These are phyloP conservation scores for Sebastes umbrosus DNA, from an alignment of 2,797 vertebrate species.

Conservation along the genomic window DNA sequence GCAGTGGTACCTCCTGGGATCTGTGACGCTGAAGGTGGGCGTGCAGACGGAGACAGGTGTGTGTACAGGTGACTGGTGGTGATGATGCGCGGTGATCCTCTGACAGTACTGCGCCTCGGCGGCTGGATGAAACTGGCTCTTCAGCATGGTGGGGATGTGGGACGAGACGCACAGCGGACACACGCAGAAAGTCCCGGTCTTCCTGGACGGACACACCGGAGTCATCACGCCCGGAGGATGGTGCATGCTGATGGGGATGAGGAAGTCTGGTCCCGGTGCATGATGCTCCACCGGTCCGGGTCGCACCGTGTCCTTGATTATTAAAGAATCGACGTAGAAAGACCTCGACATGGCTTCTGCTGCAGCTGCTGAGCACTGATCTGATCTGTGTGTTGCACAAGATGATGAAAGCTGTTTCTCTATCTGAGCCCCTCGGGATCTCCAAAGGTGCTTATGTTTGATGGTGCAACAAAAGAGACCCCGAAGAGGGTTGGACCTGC, in stretches of 20 bases:
- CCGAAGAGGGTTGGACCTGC: slow-evolving; percentile 94
- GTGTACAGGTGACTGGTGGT: slow-evolving; percentile 81
- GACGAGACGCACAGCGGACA: slow-evolving; percentile 96
- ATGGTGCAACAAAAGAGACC: slow-evolving; percentile 96
- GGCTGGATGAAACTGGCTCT: slow-evolving; percentile 86
- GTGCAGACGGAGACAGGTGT: slow-evolving; percentile 82
- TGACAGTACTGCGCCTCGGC: slow-evolving; percentile 90
- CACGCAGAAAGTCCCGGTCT: slow-evolving; percentile 93
- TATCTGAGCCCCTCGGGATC: slow-evolving; percentile 84
- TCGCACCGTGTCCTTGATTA: slow-evolving; percentile 94
- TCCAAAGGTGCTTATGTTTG: slow-evolving; percentile 95
- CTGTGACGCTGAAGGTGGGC: slow-evolving; percentile 93
- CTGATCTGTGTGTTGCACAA: slow-evolving; percentile 39
- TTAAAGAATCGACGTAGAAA: slow-evolving; percentile 99
- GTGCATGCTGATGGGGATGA: slow-evolving; percentile 94
- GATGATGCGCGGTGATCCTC: slow-evolving; percentile 79
- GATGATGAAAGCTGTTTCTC: slow-evolving; percentile 66
- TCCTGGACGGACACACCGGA: slow-evolving; percentile 91
- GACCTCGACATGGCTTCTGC: slow-evolving; percentile 91
- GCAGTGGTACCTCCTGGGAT: slow-evolving; percentile 95
- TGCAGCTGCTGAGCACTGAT: slow-evolving; percentile 37
- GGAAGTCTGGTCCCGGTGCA: slow-evolving; percentile 88
- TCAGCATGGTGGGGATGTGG: slow-evolving; percentile 93
- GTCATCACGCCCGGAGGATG: slow-evolving; percentile 89
- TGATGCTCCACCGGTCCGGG: slow-evolving; percentile 84